Conservation (phyloP, 2,113 vertebrate species). For the Apteryx owenii region DNA sequence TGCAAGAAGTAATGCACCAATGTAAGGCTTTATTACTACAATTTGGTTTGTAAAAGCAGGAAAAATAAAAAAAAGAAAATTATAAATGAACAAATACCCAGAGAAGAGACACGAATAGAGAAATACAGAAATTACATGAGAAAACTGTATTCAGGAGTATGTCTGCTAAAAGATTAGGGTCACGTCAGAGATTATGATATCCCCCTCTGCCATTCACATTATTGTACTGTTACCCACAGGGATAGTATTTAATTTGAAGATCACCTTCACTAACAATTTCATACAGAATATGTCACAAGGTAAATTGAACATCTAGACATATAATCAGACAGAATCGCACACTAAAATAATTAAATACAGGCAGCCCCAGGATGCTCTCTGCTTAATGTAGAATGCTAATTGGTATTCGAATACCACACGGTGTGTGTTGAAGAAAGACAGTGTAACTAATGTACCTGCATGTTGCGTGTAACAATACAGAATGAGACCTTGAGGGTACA, state of each 20-base stretch:
- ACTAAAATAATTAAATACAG: constrained; percentile 54
- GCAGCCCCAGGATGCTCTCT: constrained; percentile 58
- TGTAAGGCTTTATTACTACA: background rate
- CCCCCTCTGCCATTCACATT: background rate
- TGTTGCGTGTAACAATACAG: constrained; percentile 31
- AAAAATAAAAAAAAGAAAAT: background rate
- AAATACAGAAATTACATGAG: background rate
- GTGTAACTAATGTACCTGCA: constrained; percentile 71
- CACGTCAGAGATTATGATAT: background rate
- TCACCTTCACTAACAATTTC: constrained; percentile 20
- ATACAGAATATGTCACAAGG: constrained; percentile 49
- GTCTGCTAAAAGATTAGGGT: background rate
- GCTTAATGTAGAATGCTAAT: constrained; percentile 68
- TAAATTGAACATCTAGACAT: constrained; percentile 45
- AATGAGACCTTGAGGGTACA: constrained; percentile 60
- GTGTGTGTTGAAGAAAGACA: constrained; percentile 45
- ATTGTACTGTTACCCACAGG: background rate
- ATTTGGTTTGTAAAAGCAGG: background rate
- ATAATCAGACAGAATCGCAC: constrained; percentile 30
- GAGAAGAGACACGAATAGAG: background rate
- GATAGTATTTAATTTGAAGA: constrained; percentile 32
- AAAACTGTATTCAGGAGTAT: background rate
- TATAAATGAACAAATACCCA: background rate
- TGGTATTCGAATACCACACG: constrained; percentile 9
- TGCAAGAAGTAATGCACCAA: background rate